Percentiles rank a stretch among this genome's conserved stretches.
Conservation (phyloP, 2,888 invertebrate species). For the Tipula unca region DNA sequence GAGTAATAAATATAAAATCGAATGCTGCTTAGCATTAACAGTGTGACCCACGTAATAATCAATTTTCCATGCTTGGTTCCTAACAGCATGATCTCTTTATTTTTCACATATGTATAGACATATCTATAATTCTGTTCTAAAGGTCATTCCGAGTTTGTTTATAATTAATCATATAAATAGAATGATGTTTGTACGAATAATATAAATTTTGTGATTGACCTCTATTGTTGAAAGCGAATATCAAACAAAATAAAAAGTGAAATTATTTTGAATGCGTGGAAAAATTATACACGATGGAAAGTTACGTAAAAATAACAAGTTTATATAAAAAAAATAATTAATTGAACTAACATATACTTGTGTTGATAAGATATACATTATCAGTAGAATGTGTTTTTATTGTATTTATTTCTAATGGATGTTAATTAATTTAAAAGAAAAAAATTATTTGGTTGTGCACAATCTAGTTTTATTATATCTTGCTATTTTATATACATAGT, state of each 20-base stretch:
- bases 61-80: neutral
- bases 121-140: neutral
- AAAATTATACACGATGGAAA: neutral
- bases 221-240: neutral
- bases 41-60: neutral
- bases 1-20: neutral
- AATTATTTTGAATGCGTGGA: neutral
- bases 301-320: neutral
- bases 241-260: neutral
- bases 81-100: neutral
- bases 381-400: neutral
- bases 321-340: neutral
- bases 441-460: neutral
- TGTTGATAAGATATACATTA: neutral
- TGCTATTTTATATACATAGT: neutral
- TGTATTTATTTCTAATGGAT: neutral
- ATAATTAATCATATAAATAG: neutral
- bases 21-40: neutral
- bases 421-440: neutral
- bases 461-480: neutral
- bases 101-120: neutral
- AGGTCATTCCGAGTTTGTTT: neutral
- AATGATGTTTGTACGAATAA: no score
- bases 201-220: neutral
- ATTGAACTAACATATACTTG: neutral